These are phyloP conservation scores for Sebastolobus alascanus DNA, from an alignment of 2,797 vertebrate species.

Conservation along the genomic window DNA sequence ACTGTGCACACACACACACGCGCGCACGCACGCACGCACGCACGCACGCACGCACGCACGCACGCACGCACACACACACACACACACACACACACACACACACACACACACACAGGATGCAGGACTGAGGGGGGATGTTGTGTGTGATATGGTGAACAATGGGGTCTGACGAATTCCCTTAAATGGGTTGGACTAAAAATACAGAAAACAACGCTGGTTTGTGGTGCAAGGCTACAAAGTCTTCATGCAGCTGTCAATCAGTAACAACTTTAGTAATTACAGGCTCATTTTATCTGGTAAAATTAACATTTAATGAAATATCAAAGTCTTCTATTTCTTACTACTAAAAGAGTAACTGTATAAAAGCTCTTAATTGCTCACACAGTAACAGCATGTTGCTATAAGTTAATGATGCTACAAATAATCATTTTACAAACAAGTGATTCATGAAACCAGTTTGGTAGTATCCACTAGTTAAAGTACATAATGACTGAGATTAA, in stretches of 20 bases:
- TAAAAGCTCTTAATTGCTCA: neutral
- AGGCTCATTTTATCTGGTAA: neutral
- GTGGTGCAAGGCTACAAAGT: slow-evolving; percentile 20
- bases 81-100: slow-evolving; percentile 28
- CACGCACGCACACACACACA: slow-evolving; percentile 24
- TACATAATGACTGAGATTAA: neutral
- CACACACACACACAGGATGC: slow-evolving; percentile 62
- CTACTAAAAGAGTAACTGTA: neutral
- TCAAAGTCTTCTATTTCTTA: neutral
- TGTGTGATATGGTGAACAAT: slow-evolving; percentile 73
- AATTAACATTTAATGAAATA: neutral
- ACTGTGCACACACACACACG: neutral
- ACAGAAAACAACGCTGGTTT: slow-evolving; percentile 39
- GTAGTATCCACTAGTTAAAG: neutral
- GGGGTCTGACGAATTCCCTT: slow-evolving; percentile 33
- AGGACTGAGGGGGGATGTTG: slow-evolving; percentile 58
- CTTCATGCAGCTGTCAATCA: slow-evolving; percentile 12
- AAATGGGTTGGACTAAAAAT: slow-evolving; percentile 34
- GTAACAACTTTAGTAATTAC: neutral
- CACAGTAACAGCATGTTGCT: neutral
- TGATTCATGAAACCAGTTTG: neutral
- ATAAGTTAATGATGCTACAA: neutral
- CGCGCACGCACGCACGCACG: slow-evolving; percentile 15
- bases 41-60: slow-evolving; percentile 16
- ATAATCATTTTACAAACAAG: neutral